phyloP scores from a whole-genome alignment of 2,113 vertebrate genomes.

The Cheilinus undulatus region DNA sequence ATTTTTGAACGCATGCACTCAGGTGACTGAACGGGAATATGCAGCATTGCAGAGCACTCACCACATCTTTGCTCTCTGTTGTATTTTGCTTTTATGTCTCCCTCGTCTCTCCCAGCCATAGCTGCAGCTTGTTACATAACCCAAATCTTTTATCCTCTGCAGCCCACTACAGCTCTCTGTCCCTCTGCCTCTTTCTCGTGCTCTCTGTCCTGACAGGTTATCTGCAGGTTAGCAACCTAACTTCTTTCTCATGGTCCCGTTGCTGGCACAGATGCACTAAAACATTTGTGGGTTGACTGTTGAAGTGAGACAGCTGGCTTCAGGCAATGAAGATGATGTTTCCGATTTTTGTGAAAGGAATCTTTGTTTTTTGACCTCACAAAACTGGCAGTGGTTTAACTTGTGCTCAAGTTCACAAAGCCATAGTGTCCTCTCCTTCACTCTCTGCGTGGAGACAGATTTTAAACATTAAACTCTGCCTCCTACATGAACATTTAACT shows the following conservation, averaged over 20 bases:
- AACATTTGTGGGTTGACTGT: not conserved
- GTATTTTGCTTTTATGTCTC: conserved; percentile 42
- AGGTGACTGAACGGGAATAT: conserved; percentile 5
- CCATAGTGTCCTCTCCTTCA: not conserved
- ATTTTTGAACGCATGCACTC: not conserved
- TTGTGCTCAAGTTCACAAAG: conserved; percentile 6
- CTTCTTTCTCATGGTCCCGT: not conserved
- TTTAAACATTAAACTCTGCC: not conserved
- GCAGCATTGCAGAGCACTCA: conserved; percentile 27
- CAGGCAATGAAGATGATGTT: not conserved
- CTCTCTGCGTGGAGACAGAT: not conserved
- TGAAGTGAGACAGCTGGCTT: not conserved
- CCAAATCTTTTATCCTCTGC: conserved; percentile 63
- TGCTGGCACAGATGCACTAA: not conserved
- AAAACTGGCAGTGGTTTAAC: conserved; percentile 23
- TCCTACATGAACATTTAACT: not conserved
- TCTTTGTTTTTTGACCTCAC: conserved; percentile 19
- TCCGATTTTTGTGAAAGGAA: not conserved
- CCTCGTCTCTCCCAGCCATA: conserved; percentile 30
- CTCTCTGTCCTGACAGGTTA: conserved; percentile 24
- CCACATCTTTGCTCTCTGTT: conserved; percentile 27
- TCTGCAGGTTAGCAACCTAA: conserved; percentile 20
- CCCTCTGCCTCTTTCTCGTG: conserved; percentile 2
- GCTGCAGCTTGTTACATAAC: conserved; percentile 72
- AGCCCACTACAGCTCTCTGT: conserved; percentile 33